Evolutionary conservation across 2,797 vertebrate genomes (phyloP).

Genomic region (Chelidonichthys spinosus): DNA sequence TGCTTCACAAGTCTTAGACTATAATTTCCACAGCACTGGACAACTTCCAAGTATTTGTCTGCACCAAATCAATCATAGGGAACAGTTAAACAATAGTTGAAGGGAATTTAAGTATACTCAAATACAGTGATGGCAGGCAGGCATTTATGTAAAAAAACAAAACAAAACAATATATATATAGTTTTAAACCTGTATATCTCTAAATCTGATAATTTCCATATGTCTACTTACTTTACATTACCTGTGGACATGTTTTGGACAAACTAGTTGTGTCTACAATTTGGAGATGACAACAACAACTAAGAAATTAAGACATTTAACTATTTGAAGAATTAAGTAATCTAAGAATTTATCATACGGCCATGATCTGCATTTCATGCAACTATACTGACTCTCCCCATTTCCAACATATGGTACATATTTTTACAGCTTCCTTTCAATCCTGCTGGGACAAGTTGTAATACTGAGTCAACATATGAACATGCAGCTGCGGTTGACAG

Average conservation of each 20-base stretch:
- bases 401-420: too few relatives aligned
- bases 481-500: constrained; percentile 25
- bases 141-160: not conserved
- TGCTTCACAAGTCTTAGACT: constrained; percentile 16
- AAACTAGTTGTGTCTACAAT: not conserved
- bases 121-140: not conserved
- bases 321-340: not conserved
- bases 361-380: not conserved
- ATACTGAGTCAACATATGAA: constrained; percentile 16
- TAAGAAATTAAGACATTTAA: not conserved
- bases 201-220: not conserved
- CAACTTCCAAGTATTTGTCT: not conserved
- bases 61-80: constrained; percentile 2
- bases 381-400: not conserved
- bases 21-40: constrained; percentile 9
- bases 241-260: not conserved
- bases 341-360: not conserved
- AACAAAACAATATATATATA: not conserved
- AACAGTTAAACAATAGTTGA: not conserved
- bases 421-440: constrained; percentile 18
- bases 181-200: not conserved
- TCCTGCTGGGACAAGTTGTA: constrained; percentile 21
- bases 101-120: not conserved
- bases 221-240: not conserved
- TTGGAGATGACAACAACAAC: not conserved